These are phyloP conservation scores for Tricholauxania praeusta DNA, from an alignment of 2,888 invertebrate species.

Conservation along the genomic window DNA sequence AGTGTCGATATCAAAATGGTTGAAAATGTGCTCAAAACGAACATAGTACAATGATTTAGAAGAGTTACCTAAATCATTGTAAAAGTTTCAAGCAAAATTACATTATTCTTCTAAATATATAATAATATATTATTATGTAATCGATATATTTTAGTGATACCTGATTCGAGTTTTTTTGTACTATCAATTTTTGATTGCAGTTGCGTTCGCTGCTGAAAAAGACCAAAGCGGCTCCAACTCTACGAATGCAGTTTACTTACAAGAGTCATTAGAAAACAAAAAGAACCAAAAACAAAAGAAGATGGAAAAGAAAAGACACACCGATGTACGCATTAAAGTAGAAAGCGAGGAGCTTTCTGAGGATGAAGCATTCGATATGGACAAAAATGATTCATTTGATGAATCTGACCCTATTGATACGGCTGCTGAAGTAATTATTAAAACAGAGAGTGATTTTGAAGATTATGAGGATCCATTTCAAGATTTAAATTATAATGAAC, in stretches of 20 bases:
- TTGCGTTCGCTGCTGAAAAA: constrained; percentile 28
- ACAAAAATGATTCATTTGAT: constrained; percentile 1
- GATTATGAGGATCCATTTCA: not conserved
- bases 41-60: no score
- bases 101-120: not conserved
- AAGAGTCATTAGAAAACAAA: constrained; percentile 6
- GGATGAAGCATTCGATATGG: constrained; percentile 29
- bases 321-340: no score
- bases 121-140: not conserved
- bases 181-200: constrained; percentile 46
- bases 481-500: constrained; percentile 23
- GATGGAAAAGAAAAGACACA: not conserved
- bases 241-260: constrained; percentile 26
- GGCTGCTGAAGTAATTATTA: constrained; percentile 23
- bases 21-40: no score
- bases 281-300: not conserved
- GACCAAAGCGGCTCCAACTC: constrained; percentile 12
- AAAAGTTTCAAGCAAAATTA: no score
- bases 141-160: constrained; percentile 38
- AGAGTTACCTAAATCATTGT: no score
- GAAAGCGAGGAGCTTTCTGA: not conserved
- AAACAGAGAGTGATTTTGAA: constrained; percentile 37
- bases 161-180: constrained; percentile 45
- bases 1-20: no score
- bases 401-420: constrained; percentile 38